Evolutionary conservation across 2,113 vertebrate species (phyloP), one percentile per base, ranked within the genome.

Genomic region (Phylloscopus trochiloides): DNA sequence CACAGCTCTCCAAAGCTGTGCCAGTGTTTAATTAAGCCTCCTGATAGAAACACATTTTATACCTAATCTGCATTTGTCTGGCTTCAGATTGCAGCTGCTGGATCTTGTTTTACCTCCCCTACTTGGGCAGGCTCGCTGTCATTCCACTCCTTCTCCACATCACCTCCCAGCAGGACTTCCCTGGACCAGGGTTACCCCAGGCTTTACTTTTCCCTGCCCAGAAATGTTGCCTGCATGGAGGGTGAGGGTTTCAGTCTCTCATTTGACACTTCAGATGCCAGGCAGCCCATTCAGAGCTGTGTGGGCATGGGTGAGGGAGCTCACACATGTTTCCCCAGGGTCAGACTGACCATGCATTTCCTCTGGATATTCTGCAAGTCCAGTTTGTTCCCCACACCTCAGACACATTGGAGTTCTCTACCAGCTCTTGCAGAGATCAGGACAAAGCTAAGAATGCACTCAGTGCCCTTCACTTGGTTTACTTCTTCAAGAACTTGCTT

Each of bases 21-120:
- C 57, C 75, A 90, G 43, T 66, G 72, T 42, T 76, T 90, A 94
- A 92, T 93, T 92, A 93, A 71, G 29, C 18, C n/a, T 82, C 67
- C 50, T 50, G 67, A 76, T 32, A 93, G 42, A 88, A 86, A 88
- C 32, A 73, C 76, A 84, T 25, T 28, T 82, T 87, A 48, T 11
- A 17, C 38, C n/a, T 93, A 43, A 81, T 68, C 91, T 89, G 36
- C 55, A 26, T 66, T 80, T 62, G 14, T 89, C 72, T 89, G 57
- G 79, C 70, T 91, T 91, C 61, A 84, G 70, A 72, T 40, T 90
- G 55, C 3, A 3, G 48, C 22, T 0, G 0, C 51, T 67, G 86
- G 68, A 71, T 78, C 73, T 71, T 71, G 24, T 78, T 91, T 92
- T 66, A 63, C 17, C 25, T 81, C 45, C 28, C 15, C 15, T 34